Percentiles rank a stretch among this genome's conserved stretches.
These are phyloP conservation scores for Oscheius sp. DNA, from an alignment of 2,888 invertebrate species.

Conservation along the genomic window DNA sequence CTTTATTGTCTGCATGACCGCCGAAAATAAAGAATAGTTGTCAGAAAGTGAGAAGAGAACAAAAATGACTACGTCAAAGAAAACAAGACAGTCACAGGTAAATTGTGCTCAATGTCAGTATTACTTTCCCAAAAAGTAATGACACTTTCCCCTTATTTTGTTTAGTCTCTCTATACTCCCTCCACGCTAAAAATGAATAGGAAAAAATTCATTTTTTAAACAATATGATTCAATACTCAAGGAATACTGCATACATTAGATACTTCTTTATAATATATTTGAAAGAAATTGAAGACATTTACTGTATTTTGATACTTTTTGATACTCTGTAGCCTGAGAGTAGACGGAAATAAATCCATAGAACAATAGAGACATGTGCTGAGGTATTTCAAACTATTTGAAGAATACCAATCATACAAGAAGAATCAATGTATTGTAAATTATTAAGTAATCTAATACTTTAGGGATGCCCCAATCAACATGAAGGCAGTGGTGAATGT, in stretches of 20 bases:
- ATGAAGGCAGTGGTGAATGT: slow-evolving; percentile 88
- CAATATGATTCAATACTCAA: too few relatives aligned
- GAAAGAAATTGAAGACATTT: too few relatives aligned
- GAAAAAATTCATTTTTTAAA: slow-evolving; percentile 8
- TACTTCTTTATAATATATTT: too few relatives aligned
- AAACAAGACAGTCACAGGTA: slow-evolving; percentile 4
- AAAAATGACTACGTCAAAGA: background rate
- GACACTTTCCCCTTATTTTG: slow-evolving; percentile 30
- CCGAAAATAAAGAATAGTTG: slow-evolving; percentile 3
- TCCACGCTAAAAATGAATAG: slow-evolving; percentile 35
- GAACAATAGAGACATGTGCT: too few relatives aligned
- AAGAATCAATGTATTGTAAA: too few relatives aligned
- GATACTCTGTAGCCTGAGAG: too few relatives aligned
- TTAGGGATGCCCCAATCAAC: slow-evolving; percentile 82
- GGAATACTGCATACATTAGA: too few relatives aligned
- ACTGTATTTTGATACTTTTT: too few relatives aligned
- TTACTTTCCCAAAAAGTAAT: background rate
- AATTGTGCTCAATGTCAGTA: slow-evolving; percentile 3
- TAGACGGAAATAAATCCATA: too few relatives aligned
- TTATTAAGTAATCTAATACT: too few relatives aligned
- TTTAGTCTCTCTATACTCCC: slow-evolving; percentile 49
- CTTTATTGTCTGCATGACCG: slow-evolving; percentile 75
- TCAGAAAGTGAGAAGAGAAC: slow-evolving; percentile 13
- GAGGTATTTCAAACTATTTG: too few relatives aligned
- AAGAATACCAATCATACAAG: too few relatives aligned